Evolutionary conservation across 2,888 invertebrate genomes (phyloP).

Genomic region (Trachelus iudaicus): DNA sequence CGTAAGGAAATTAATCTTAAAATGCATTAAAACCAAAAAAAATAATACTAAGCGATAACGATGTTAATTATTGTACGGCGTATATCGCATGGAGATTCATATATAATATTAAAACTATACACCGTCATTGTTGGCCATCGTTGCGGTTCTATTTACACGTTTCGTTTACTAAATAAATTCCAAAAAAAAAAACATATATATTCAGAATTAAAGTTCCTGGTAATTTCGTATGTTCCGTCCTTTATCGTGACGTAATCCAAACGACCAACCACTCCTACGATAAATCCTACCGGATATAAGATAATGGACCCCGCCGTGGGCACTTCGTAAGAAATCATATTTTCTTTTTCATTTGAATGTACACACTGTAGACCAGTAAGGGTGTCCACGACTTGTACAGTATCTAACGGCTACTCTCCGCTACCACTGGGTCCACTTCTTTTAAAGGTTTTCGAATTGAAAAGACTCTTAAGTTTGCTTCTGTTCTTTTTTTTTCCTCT

Average conservation of each 20-base stretch:
- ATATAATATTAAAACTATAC: conserved; percentile 33
- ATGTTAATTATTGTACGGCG: conserved; percentile 33
- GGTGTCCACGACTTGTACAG: background rate
- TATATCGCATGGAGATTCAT: conserved; percentile 18
- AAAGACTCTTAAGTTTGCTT: background rate
- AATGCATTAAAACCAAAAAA: conserved; percentile 31
- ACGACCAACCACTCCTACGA: background rate
- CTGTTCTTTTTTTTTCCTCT: background rate
- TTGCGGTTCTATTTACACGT: conserved; percentile 55
- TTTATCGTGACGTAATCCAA: background rate
- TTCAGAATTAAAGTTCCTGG: conserved; percentile 32
- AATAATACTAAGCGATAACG: conserved; percentile 30
- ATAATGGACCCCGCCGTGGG: background rate
- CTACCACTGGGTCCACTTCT: background rate
- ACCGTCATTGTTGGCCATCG: conserved; percentile 57
- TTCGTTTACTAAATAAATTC: conserved; percentile 52
- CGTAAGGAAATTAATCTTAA: conserved; percentile 24
- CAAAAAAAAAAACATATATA: conserved; percentile 38
- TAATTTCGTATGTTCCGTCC: background rate
- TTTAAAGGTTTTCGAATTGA: background rate
- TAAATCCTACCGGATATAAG: background rate
- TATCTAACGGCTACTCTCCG: background rate
- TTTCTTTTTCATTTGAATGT: background rate
- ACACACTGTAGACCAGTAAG: background rate
- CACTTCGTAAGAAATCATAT: background rate